Conservation (phyloP, 2,113 vertebrate species). For the Melanerpes aurifrons region DNA sequence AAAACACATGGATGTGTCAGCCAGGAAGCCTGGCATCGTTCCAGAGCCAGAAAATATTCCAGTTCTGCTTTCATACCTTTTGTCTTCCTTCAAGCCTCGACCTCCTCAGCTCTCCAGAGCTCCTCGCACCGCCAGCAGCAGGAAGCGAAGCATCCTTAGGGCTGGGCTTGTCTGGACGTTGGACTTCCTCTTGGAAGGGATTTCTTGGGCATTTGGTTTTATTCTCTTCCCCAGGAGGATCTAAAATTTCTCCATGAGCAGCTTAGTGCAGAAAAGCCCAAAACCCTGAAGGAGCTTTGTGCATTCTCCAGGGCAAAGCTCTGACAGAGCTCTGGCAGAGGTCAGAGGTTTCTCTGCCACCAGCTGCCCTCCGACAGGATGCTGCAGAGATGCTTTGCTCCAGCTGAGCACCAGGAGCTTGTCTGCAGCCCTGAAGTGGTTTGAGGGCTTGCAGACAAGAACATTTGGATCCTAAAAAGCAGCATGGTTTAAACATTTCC, state of each 20-base stretch:
- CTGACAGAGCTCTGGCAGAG: accelerated
- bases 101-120: neutral
- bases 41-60: neutral
- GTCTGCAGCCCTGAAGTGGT: neutral
- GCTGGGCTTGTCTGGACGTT: neutral
- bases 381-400: neutral
- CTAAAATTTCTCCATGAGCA: neutral
- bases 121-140: neutral
- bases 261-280: neutral
- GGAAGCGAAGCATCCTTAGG: neutral
- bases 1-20: conserved; percentile 2
- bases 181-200: neutral
- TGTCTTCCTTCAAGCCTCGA: neutral
- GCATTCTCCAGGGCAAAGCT: neutral
- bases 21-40: accelerated
- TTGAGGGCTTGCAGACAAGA: neutral
- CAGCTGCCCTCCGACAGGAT: accelerated
- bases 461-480: neutral
- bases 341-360: neutral
- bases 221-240: neutral
- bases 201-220: neutral
- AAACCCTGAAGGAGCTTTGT: neutral
- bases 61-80: neutral
- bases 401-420: neutral
- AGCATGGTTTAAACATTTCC: neutral